Evolutionary conservation across 2,113 vertebrate species (phyloP).

Genomic region (Odocoileus virginianus): DNA sequence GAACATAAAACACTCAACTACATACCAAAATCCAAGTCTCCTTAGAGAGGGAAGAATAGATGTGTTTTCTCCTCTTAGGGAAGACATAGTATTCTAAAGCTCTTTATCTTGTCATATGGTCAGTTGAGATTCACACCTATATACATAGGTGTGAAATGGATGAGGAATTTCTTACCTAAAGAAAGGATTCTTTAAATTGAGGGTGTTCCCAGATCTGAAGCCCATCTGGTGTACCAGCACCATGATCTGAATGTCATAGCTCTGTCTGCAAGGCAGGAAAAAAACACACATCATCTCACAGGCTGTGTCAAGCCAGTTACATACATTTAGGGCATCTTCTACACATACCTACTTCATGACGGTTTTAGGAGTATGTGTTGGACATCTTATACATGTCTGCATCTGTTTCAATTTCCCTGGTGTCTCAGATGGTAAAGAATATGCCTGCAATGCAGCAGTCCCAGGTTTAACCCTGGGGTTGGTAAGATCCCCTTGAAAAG

Average conservation of each 20-base stretch:
- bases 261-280: slow-evolving; percentile 79
- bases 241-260: slow-evolving; percentile 85
- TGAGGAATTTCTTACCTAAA: slow-evolving; percentile 79
- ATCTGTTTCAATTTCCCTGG: neutral
- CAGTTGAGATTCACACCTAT: neutral
- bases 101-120: neutral
- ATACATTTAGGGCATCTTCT: neutral
- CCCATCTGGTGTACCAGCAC: slow-evolving; percentile 85
- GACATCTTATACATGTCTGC: neutral
- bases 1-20: neutral
- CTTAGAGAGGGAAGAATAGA: neutral
- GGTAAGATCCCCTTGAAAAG: neutral
- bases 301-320: neutral
- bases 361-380: neutral
- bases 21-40: neutral
- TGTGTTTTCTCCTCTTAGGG: neutral
- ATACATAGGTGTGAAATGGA: neutral
- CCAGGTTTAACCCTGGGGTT: neutral
- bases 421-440: neutral
- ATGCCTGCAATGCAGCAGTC: neutral
- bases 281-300: neutral
- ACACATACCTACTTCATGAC: neutral
- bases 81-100: neutral
- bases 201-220: slow-evolving; percentile 84
- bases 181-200: slow-evolving; percentile 86